Conservation (phyloP, 2,797 vertebrate species). For the Pipistrellus pygmaeus region DNA sequence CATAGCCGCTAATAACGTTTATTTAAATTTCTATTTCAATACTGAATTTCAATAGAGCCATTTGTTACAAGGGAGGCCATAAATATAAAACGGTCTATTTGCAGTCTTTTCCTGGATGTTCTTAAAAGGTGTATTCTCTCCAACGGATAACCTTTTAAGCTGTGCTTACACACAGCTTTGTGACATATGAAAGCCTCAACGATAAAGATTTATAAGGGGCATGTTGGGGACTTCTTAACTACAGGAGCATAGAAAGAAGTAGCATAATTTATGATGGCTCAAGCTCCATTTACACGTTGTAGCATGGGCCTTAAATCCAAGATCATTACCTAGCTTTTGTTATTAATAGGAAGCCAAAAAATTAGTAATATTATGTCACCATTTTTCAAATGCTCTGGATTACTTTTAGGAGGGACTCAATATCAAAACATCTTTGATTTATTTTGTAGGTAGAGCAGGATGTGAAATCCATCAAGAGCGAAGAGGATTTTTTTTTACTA, state of each 20-base stretch:
- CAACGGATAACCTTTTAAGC: not conserved
- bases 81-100: not conserved
- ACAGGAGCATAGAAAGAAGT: not conserved
- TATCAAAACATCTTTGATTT: slow-evolving; percentile 55
- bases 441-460: not conserved
- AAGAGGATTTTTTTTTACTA: not conserved
- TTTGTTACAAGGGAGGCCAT: not conserved
- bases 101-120: not conserved
- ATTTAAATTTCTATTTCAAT: not conserved
- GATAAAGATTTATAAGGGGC: slow-evolving; percentile 32
- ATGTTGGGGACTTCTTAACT: not conserved
- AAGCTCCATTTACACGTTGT: not conserved
- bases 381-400: slow-evolving; percentile 48
- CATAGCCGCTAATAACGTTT: not conserved
- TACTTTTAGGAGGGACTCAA: not conserved
- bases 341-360: slow-evolving; percentile 61
- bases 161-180: slow-evolving; percentile 4
- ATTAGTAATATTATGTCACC: slow-evolving; percentile 39
- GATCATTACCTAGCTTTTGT: not conserved
- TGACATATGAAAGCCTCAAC: not conserved
- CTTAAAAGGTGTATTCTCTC: not conserved
- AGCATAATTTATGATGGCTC: slow-evolving; percentile 18
- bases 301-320: not conserved
- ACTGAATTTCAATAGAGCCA: not conserved
- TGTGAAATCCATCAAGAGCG: not conserved